Percentiles rank a stretch among this genome's conserved stretches.
phyloP scores from a whole-genome alignment of 2,888 invertebrate species.

The Trisateles emortualis region DNA sequence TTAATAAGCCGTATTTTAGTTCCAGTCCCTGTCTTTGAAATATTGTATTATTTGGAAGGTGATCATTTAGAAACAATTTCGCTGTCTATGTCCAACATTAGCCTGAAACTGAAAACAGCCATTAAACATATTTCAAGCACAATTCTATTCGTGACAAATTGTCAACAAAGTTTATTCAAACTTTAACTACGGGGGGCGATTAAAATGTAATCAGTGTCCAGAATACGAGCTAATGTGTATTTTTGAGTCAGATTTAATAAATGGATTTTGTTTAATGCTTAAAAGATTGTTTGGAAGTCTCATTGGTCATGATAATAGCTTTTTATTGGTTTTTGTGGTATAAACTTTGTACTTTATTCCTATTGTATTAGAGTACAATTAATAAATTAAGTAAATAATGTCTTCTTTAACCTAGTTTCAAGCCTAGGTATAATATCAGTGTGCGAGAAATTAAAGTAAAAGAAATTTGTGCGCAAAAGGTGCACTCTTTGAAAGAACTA shows the following conservation, averaged over 20 bases:
- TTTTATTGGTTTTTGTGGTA: background rate
- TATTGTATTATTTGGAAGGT: background rate
- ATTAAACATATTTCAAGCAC: constrained; percentile 41
- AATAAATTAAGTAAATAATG: too few relatives aligned
- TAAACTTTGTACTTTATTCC: background rate
- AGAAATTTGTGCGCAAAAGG: too few relatives aligned
- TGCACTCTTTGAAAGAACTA: too few relatives aligned
- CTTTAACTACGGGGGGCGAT: constrained; percentile 25
- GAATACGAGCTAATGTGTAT: constrained; percentile 22
- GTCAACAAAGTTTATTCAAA: constrained; percentile 35
- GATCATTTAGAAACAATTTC: constrained; percentile 5
- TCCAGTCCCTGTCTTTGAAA: background rate
- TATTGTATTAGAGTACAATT: too few relatives aligned
- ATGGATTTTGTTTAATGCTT: constrained; percentile 7
- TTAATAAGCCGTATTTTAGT: too few relatives aligned
- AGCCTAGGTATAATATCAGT: too few relatives aligned
- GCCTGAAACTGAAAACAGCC: constrained; percentile 26
- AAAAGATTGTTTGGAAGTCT: background rate
- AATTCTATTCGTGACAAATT: constrained; percentile 39
- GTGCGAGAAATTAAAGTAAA: too few relatives aligned
- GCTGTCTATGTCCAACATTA: constrained; percentile 8
- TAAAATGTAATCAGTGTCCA: constrained; percentile 45
- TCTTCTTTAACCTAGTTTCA: too few relatives aligned
- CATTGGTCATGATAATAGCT: background rate
- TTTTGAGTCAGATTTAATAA: constrained; percentile 25